Conservation (phyloP, 2,797 vertebrate genomes). For the Mus spretus region DNA sequence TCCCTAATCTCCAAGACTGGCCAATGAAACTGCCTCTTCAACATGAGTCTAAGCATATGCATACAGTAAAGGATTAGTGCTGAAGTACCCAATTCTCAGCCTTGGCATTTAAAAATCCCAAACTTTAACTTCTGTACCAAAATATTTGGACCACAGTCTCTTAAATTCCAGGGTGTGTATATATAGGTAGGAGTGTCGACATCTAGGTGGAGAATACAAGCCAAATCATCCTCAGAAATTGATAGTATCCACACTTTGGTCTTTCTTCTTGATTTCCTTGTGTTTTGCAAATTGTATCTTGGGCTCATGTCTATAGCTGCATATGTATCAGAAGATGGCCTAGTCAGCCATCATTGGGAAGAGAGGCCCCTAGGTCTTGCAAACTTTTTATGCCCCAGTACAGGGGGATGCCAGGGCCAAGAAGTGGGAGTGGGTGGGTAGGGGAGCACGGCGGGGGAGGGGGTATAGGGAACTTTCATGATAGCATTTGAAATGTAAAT, state of each 20-base stretch:
- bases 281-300: too few relatives aligned
- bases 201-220: constrained; percentile 39
- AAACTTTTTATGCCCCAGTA: too few relatives aligned
- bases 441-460: too few relatives aligned
- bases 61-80: not conserved
- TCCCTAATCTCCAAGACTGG: constrained; percentile 15
- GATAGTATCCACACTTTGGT: not conserved
- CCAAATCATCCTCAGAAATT: not conserved
- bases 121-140: constrained; percentile 12
- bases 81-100: not conserved
- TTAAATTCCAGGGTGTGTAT: constrained; percentile 59
- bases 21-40: not conserved
- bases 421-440: too few relatives aligned
- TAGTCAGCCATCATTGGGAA: too few relatives aligned
- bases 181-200: constrained; percentile 37
- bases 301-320: too few relatives aligned
- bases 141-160: not conserved
- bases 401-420: too few relatives aligned
- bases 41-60: not conserved
- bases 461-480: too few relatives aligned
- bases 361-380: too few relatives aligned
- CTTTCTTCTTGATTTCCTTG: too few relatives aligned
- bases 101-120: constrained; percentile 44
- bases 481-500: too few relatives aligned
- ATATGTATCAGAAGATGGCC: too few relatives aligned